These are phyloP conservation scores for Achlya flavicornis DNA, from an alignment of 2,888 invertebrate genomes.

Conservation along the genomic window DNA sequence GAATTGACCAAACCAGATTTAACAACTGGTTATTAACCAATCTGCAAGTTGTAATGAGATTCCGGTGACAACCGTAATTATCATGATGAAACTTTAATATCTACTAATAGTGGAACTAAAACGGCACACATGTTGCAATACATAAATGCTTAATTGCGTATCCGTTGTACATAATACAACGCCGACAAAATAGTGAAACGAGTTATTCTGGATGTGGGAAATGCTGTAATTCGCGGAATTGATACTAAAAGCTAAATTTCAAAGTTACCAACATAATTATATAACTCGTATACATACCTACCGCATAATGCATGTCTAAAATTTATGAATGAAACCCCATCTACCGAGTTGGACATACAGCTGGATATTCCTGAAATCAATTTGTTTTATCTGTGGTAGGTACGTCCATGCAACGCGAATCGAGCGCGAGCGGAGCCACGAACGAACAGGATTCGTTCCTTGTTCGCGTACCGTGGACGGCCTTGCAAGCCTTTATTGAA, in stretches of 20 bases:
- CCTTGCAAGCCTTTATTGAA: too few relatives aligned
- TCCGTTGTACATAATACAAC: conserved; percentile 10
- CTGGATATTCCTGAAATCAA: too few relatives aligned
- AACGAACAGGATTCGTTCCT: too few relatives aligned
- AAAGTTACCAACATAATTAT: background rate
- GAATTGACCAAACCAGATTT: background rate
- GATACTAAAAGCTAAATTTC: background rate
- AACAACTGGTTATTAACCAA: background rate
- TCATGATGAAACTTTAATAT: background rate
- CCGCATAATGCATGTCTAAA: background rate
- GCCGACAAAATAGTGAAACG: conserved; percentile 7
- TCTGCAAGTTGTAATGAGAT: background rate
- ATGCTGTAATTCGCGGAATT: conserved; percentile 3
- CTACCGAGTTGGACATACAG: background rate
- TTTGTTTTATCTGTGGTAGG: too few relatives aligned
- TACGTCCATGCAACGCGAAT: too few relatives aligned
- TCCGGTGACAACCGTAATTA: conserved; percentile 1
- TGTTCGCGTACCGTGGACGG: too few relatives aligned
- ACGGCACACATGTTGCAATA: conserved; percentile 9
- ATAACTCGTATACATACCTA: too few relatives aligned
- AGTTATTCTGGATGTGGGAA: conserved; percentile 9
- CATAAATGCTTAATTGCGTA: conserved; percentile 12
- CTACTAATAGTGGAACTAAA: conserved; percentile 6
- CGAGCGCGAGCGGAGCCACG: too few relatives aligned
- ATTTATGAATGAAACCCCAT: background rate